These are phyloP conservation scores for Tauraco hartlaubi DNA, from an alignment of 2,797 vertebrate species.

Conservation along the genomic window DNA sequence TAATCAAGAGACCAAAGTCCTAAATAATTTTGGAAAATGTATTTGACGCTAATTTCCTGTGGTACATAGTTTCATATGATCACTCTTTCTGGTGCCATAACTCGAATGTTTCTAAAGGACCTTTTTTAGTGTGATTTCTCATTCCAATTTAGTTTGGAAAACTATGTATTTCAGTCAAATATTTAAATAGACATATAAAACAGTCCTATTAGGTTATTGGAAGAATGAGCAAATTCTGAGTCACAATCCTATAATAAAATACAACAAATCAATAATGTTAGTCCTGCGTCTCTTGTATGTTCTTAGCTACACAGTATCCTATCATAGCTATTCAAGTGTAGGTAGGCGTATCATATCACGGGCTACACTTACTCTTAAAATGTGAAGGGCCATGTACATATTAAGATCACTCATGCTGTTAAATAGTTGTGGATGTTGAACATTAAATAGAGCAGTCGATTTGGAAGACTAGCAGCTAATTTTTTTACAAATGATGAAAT, in stretches of 20 bases:
- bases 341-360: background rate
- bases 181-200: background rate
- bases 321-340: background rate
- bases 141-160: background rate
- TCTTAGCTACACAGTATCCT: slow-evolving; percentile 29
- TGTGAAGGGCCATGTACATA: slow-evolving; percentile 47
- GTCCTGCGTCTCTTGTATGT: slow-evolving; percentile 61
- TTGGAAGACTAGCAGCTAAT: slow-evolving; percentile 51
- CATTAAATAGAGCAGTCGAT: slow-evolving; percentile 64
- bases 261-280: slow-evolving; percentile 58
- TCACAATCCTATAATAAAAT: slow-evolving; percentile 50
- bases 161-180: background rate
- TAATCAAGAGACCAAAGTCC: background rate
- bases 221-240: slow-evolving; percentile 1
- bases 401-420: slow-evolving; percentile 50
- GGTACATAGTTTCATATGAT: background rate
- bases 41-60: background rate
- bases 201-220: background rate
- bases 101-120: background rate
- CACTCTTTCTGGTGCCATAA: background rate
- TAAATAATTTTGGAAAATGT: background rate
- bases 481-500: slow-evolving; percentile 67
- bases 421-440: slow-evolving; percentile 58
- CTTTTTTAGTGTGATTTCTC: background rate
- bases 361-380: slow-evolving; percentile 39